phyloP scores from a whole-genome alignment of 2,113 vertebrate genomes.

The Rhodinocichla rosea region DNA sequence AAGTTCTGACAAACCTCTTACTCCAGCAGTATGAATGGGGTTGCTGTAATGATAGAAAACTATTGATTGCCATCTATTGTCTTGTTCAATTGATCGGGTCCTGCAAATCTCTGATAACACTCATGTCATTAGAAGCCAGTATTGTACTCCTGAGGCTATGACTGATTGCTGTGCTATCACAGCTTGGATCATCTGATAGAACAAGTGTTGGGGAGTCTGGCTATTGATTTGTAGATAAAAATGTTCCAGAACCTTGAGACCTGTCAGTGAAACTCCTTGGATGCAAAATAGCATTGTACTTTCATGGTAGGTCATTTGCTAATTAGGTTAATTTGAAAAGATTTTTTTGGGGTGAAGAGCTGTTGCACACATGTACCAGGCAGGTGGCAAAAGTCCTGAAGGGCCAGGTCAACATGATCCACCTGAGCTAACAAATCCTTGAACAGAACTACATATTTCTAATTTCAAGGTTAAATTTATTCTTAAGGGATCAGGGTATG shows the following conservation, averaged over 20 bases:
- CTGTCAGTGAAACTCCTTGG: slow-evolving; percentile 39
- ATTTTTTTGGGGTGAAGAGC: neutral
- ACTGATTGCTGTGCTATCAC: slow-evolving; percentile 70
- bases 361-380: rapidly evolving
- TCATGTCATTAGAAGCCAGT: slow-evolving; percentile 66
- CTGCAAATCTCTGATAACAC: slow-evolving; percentile 69
- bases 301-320: slow-evolving; percentile 51
- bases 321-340: slow-evolving; percentile 63
- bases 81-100: slow-evolving; percentile 49
- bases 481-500: neutral
- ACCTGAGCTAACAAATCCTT: neutral
- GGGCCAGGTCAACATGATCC: neutral
- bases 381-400: neutral
- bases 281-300: slow-evolving; percentile 16
- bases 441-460: neutral
- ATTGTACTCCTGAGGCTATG: slow-evolving; percentile 74
- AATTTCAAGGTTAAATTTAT: neutral
- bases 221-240: slow-evolving; percentile 81
- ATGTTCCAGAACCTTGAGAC: slow-evolving; percentile 41
- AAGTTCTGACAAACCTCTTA: slow-evolving; percentile 57
- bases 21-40: slow-evolving; percentile 13
- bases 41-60: slow-evolving; percentile 48
- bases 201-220: slow-evolving; percentile 66
- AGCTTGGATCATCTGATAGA: slow-evolving; percentile 77
- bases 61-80: slow-evolving; percentile 55